phyloP scores from a whole-genome alignment of 2,113 vertebrate species.

The Amazona guildingii region DNA sequence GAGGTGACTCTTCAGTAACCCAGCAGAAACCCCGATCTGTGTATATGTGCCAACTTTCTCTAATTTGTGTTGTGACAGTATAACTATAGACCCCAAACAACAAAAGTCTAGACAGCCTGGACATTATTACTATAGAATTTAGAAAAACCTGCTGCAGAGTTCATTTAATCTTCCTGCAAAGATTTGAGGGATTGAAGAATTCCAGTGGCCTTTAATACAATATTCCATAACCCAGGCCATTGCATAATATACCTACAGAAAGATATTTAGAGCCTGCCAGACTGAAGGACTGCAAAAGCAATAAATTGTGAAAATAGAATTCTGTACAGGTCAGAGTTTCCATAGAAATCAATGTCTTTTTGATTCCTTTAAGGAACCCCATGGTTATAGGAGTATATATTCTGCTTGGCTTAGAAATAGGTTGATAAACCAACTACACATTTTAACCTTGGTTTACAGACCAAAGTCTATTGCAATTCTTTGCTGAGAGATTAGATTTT shows the following conservation, averaged over 20 bases:
- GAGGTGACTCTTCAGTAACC: neutral
- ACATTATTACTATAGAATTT: constrained; percentile 14
- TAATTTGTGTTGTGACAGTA: constrained; percentile 43
- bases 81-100: constrained; percentile 8
- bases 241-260: constrained; percentile 8
- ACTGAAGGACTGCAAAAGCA: constrained; percentile 32
- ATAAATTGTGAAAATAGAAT: constrained; percentile 27
- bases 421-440: neutral
- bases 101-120: constrained; percentile 47
- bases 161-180: constrained; percentile 47
- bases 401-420: neutral
- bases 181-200: constrained; percentile 35
- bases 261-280: constrained; percentile 10
- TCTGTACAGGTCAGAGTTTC: constrained; percentile 19
- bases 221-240: constrained; percentile 38
- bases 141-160: constrained; percentile 51
- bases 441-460: neutral
- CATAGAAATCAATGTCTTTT: constrained; percentile 1
- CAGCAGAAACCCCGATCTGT: neutral
- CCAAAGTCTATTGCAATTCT: neutral
- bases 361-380: neutral
- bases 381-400: neutral
- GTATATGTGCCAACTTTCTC: neutral
- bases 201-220: constrained; percentile 47
- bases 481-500: neutral